These are phyloP conservation scores for Corvus moneduloides DNA, from an alignment of 2,113 vertebrate species.

Conservation along the genomic window DNA sequence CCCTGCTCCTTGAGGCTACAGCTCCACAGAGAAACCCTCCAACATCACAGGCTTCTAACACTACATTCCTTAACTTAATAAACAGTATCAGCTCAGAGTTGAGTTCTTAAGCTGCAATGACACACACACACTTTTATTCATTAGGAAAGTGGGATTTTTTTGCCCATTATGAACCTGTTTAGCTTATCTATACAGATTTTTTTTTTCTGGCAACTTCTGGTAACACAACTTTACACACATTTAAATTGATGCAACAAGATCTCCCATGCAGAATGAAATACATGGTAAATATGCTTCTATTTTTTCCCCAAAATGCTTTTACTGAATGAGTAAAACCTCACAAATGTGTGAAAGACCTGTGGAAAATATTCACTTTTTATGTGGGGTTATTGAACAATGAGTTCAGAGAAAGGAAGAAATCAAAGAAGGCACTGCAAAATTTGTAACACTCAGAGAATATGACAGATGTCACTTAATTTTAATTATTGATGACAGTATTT, in stretches of 20 bases:
- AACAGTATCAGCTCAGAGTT: background rate
- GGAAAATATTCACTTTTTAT: constrained; percentile 14
- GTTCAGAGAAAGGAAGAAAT: background rate
- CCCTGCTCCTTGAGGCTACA: constrained; percentile 58
- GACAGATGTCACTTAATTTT: background rate
- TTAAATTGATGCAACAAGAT: background rate
- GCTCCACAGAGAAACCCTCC: constrained; percentile 33
- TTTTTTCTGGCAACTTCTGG: background rate
- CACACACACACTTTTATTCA: background rate
- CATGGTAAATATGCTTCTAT: background rate
- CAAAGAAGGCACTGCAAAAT: background rate
- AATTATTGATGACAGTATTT: background rate
- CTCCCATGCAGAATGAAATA: background rate
- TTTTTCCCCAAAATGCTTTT: background rate
- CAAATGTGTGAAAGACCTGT: background rate
- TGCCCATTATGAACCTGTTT: background rate
- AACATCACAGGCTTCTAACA: constrained; percentile 11
- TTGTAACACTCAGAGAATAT: background rate
- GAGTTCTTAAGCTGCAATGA: constrained; percentile 7
- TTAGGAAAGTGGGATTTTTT: background rate
- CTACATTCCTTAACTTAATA: constrained; percentile 34
- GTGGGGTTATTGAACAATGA: background rate
- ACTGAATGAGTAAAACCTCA: background rate
- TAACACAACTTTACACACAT: background rate
- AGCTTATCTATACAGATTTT: background rate